Evolutionary conservation across 2,888 invertebrate genomes (phyloP), one percentile per base, ranked within the genome.

Genomic region (Seladonia tumulorum): DNA sequence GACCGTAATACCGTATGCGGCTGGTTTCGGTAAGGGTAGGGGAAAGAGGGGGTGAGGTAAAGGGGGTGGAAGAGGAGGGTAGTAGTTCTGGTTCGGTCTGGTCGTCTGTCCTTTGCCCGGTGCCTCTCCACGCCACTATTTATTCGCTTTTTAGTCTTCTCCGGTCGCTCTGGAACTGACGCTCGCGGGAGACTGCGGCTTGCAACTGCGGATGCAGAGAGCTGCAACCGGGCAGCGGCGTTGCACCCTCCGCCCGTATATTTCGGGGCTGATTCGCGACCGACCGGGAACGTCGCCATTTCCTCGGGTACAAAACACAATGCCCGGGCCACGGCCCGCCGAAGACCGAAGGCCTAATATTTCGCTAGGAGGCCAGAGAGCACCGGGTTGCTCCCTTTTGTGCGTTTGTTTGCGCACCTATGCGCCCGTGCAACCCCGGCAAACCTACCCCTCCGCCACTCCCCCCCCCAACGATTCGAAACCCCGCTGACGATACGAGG

Each of bases 231-330:
- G 66, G 80, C 29, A 57, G 57, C 57, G 57, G 57, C 57, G 57
- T n/a, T 22, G 68, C 82, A 76, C 60, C 81, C 85, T 57, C 70
- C 53, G 75, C 53, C 39, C 87, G 81, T 85, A 89, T 89, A 86
- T 91, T 88, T 89, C 83, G 90, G 63, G 80, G 85, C 89, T 88
- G 90, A 91, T 89, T 90, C 90, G 87, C 81, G 86, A 86, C 89
- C 89, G 89, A 86, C 81, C 77, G 85, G 87, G 81, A 80, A 83
- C 85, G 83, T 79, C 72, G 82, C 87, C 86, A 89, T 92, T 93
- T 89, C 87, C 91, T 79, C 77, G 82, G 73, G 86, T 91, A 91
- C 90, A 89, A 91, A 92, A 92, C 90, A 92, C 92, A 91, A 93
- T 92, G 90, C 82, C 2, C 57, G 8, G 10, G 2, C 39, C 70